phyloP scores from a whole-genome alignment of 2,888 invertebrate species.

The Neuroscelio doddi region DNA sequence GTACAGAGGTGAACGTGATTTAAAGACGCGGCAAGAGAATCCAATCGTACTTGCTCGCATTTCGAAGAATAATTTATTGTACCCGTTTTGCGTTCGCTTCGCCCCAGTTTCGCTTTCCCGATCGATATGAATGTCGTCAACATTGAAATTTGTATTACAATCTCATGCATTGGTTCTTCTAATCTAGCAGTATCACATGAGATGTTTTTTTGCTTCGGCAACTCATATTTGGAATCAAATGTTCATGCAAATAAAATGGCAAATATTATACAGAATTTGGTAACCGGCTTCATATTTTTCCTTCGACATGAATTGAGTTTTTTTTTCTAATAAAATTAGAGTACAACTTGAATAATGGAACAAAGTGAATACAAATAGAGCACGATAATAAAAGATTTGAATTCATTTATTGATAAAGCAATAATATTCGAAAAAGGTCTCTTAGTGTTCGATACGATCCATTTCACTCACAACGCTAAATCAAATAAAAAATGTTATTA shows the following conservation, averaged over 20 bases:
- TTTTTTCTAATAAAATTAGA: too few species aligned
- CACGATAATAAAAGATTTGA: constrained; percentile 2
- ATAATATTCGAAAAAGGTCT: background rate
- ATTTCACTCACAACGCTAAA: constrained; percentile 50
- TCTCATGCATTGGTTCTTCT: constrained; percentile 26
- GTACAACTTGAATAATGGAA: too few species aligned
- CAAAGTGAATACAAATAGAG: too few species aligned
- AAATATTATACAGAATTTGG: background rate
- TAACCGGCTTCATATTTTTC: background rate
- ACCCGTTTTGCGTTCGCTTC: constrained; percentile 28
- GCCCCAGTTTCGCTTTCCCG: constrained; percentile 30
- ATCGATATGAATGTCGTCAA: constrained; percentile 33
- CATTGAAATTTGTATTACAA: constrained; percentile 19
- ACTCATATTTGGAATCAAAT: constrained; percentile 17
- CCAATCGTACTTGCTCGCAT: constrained; percentile 35
- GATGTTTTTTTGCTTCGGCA: constrained; percentile 16
- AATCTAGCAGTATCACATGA: constrained; percentile 21
- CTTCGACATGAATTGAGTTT: background rate
- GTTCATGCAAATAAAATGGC: constrained; percentile 16
- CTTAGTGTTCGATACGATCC: background rate
- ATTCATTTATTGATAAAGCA: too few species aligned
- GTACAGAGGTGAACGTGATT: constrained; percentile 24
- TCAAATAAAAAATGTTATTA: constrained; percentile 50
- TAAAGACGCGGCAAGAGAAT: constrained; percentile 37
- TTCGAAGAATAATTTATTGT: constrained; percentile 40